Percentiles rank a stretch among this genome's conserved stretches.
Evolutionary conservation across 2,797 vertebrate species (phyloP).

Genomic region (Poecilia wingei): DNA sequence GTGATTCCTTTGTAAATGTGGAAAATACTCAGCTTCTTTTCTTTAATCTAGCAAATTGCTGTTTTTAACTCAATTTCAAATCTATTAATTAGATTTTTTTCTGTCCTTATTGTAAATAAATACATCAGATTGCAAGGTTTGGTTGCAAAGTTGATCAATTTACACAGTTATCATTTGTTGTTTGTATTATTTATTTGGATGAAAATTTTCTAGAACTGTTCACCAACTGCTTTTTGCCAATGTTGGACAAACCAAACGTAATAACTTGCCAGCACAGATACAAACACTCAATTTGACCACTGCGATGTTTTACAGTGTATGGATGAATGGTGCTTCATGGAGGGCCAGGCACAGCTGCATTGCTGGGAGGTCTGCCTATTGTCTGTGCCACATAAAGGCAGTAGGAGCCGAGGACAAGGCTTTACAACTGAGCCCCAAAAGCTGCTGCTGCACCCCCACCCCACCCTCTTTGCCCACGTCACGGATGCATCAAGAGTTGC

Average conservation of each 20-base stretch:
- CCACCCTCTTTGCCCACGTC: constrained; percentile 75
- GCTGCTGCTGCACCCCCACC: constrained; percentile 73
- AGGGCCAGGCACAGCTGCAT: constrained; percentile 87
- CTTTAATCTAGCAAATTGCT: background rate
- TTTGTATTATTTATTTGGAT: background rate
- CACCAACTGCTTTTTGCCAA: background rate
- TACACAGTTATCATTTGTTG: background rate
- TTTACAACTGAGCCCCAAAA: constrained; percentile 81
- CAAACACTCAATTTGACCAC: constrained; percentile 23
- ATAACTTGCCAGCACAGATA: background rate
- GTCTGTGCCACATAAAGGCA: constrained; percentile 83
- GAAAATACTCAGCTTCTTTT: background rate
- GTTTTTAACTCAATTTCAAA: background rate
- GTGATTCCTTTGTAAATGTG: background rate
- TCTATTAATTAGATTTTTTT: background rate
- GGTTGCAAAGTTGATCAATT: background rate
- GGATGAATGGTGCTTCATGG: constrained; percentile 78
- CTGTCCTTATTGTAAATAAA: background rate
- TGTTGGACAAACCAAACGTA: background rate
- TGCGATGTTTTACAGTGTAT: constrained; percentile 64
- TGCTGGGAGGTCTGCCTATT: constrained; percentile 91
- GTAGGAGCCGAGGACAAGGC: constrained; percentile 80
- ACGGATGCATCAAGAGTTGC: constrained; percentile 77
- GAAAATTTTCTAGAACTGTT: background rate
- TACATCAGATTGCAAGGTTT: background rate